These are phyloP conservation scores for Turritopsis dohrnii DNA, from an alignment of 30 jellyfish, hydroid and myxozoan species.

Conservation along the genomic window DNA sequence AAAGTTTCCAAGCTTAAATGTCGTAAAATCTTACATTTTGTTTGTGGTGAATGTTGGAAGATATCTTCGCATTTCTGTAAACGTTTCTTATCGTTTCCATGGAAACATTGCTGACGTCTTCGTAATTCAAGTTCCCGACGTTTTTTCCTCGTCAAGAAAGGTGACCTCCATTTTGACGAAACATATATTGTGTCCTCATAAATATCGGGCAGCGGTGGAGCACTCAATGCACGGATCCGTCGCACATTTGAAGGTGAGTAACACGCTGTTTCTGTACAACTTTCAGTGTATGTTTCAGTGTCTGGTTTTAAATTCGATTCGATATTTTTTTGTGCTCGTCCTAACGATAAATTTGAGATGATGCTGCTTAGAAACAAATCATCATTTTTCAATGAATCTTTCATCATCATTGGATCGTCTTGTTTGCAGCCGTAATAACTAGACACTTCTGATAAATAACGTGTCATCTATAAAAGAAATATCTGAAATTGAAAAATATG, in stretches of 20 bases:
- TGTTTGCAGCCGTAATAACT: slow-evolving; percentile 9
- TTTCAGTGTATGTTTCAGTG: neutral
- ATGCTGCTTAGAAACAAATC: neutral
- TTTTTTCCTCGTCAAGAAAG: neutral
- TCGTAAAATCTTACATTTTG: neutral
- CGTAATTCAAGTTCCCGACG: slow-evolving; percentile 3
- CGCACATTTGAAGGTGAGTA: slow-evolving; percentile 9
- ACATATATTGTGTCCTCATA: neutral
- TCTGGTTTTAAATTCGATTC: neutral
- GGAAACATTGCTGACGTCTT: neutral
- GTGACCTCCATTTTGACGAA: neutral
- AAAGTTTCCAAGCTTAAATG: neutral
- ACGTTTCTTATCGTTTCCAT: neutral
- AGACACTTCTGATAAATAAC: slow-evolving; percentile 5
- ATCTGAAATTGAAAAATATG: neutral
- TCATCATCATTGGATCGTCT: neutral
- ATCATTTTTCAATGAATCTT: neutral
- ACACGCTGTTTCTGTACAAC: neutral
- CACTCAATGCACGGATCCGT: neutral
- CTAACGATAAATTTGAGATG: neutral
- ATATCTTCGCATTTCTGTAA: neutral
- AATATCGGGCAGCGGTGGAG: slow-evolving; percentile 1
- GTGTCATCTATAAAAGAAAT: slow-evolving; percentile 4
- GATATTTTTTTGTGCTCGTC: neutral
- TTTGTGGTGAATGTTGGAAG: neutral